phyloP scores from a whole-genome alignment of 2,797 vertebrate species.

The Novumbra hubbsi region DNA sequence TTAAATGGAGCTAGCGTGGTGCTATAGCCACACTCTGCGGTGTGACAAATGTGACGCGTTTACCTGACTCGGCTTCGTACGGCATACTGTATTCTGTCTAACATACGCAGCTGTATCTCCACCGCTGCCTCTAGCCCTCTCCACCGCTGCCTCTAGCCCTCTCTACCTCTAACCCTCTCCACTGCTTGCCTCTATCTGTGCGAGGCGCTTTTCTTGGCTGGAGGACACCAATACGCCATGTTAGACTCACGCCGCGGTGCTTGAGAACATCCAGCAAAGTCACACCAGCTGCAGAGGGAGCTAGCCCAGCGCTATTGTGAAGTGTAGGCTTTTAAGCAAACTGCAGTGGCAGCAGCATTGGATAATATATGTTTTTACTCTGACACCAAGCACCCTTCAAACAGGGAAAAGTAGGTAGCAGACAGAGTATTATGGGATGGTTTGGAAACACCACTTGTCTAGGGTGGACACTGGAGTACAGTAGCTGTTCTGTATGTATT shows the following conservation, averaged over 20 bases:
- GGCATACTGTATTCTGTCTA: not conserved
- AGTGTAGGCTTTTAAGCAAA: not conserved
- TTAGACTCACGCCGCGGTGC: constrained; percentile 30
- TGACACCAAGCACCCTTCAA: not conserved
- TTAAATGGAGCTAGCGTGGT: not conserved
- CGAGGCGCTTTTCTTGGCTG: constrained; percentile 44
- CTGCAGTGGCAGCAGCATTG: not conserved
- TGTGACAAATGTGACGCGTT: not conserved
- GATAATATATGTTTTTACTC: not conserved
- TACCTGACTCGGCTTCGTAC: not conserved
- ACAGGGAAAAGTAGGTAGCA: not conserved
- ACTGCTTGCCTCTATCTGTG: no score
- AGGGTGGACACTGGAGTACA: constrained; percentile 17
- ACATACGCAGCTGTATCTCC: not conserved
- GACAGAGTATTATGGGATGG: constrained; percentile 36
- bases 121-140: not conserved
- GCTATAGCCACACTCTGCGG: constrained; percentile 2
- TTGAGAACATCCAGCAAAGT: constrained; percentile 26
- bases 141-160: no score
- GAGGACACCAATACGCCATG: constrained; percentile 20
- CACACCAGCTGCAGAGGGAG: constrained; percentile 14
- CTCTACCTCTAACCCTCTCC: no score
- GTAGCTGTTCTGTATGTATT: not conserved
- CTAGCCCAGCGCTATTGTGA: constrained; percentile 22
- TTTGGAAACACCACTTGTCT: constrained; percentile 34